Evolutionary conservation across 2,888 invertebrate genomes (phyloP).

Genomic region (Hololepta plana): DNA sequence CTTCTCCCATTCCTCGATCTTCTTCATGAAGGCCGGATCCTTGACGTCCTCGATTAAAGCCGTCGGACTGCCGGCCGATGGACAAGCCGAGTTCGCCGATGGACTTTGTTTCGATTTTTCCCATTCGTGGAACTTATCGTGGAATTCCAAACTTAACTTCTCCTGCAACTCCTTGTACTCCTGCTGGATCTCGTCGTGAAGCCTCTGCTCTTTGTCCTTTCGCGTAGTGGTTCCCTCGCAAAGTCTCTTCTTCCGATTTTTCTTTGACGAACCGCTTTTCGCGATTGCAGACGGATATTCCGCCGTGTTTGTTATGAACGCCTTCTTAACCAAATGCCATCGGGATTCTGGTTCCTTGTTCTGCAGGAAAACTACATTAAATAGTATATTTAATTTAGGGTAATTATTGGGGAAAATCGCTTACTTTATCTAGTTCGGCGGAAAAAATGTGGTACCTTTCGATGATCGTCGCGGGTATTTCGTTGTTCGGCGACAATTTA

Average conservation of each 20-base stretch:
- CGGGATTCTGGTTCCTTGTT: no score
- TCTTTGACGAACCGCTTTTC: neutral
- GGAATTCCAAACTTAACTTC: constrained; percentile 55
- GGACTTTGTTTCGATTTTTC: constrained; percentile 20
- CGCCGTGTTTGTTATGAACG: no score
- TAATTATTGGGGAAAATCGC: no score
- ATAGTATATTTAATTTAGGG: no score
- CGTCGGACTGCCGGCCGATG: constrained; percentile 9
- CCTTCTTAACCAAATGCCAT: no score
- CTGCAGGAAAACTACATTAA: no score
- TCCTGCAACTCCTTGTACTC: constrained; percentile 56
- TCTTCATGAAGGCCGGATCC: constrained; percentile 26
- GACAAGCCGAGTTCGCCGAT: constrained; percentile 12
- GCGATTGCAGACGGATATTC: no score
- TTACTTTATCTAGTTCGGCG: constrained; percentile 13
- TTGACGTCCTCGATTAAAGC: constrained; percentile 17
- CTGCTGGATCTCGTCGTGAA: constrained; percentile 48
- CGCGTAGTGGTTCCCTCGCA: constrained; percentile 18
- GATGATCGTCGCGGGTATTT: constrained; percentile 19
- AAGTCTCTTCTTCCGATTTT: constrained; percentile 20
- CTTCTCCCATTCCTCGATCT: constrained; percentile 34
- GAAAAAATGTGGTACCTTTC: constrained; percentile 19
- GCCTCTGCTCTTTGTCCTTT: constrained; percentile 12
- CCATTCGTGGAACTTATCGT: constrained; percentile 46
- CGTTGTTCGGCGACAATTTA: constrained; percentile 11